A percentile compares a stretch with the other conserved stretches of the same genome.
These are phyloP conservation scores for Pseudomyrmex pallidus DNA, from an alignment of 1,140 invertebrate genomes.

Conservation along the genomic window DNA sequence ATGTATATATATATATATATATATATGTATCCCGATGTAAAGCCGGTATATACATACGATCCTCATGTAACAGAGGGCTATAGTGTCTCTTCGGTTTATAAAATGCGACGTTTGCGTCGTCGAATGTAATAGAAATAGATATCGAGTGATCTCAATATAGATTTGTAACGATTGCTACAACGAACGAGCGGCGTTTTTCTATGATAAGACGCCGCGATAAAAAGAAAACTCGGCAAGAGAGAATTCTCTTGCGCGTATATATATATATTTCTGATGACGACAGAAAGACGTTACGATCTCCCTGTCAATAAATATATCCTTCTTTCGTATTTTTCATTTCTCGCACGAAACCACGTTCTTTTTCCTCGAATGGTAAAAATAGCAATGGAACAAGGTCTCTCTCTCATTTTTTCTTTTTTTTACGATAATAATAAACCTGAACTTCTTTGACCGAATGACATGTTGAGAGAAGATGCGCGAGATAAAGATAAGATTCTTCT, in stretches of 20 bases:
- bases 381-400: background rate
- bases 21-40: slow-evolving; percentile 35
- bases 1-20: slow-evolving; percentile 17
- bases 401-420: background rate
- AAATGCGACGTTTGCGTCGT: slow-evolving; percentile 60
- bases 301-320: background rate
- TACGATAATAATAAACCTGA: background rate
- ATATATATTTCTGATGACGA: background rate
- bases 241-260: background rate
- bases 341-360: background rate
- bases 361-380: background rate
- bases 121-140: slow-evolving; percentile 56
- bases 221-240: background rate
- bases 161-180: slow-evolving; percentile 29
- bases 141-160: slow-evolving; percentile 59
- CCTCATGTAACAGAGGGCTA: background rate
- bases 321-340: background rate
- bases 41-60: slow-evolving; percentile 13
- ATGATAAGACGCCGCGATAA: background rate
- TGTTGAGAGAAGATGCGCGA: too few species aligned
- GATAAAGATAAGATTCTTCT: too few species aligned
- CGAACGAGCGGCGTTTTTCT: background rate
- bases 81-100: slow-evolving; percentile 15
- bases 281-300: background rate
- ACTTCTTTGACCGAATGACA: background rate